phyloP scores from a whole-genome alignment of 2,797 vertebrate species.

The Melanotaenia trifasciata region DNA sequence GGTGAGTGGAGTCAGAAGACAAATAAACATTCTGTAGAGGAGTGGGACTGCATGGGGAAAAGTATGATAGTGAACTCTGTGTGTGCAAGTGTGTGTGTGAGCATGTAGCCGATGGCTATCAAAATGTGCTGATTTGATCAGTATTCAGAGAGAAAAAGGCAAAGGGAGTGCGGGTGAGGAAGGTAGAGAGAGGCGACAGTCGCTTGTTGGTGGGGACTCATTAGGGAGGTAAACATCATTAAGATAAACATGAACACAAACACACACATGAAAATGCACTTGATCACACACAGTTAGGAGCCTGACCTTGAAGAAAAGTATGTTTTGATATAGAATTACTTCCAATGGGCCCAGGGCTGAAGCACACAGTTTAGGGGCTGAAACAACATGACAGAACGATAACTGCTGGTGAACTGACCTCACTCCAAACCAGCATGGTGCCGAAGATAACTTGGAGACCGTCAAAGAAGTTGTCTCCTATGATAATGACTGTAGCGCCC shows the following conservation, averaged over 20 bases:
- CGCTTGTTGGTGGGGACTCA: slow-evolving; percentile 60
- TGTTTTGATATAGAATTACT: slow-evolving; percentile 70
- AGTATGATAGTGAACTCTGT: slow-evolving; percentile 56
- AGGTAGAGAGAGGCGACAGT: slow-evolving; percentile 33
- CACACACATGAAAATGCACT: slow-evolving; percentile 34
- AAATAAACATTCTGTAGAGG: slow-evolving; percentile 78
- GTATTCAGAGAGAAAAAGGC: slow-evolving; percentile 54
- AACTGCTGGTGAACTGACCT: slow-evolving; percentile 85
- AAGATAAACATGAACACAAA: slow-evolving; percentile 58
- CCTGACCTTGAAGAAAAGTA: slow-evolving; percentile 56
- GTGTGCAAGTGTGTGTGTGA: slow-evolving; percentile 48
- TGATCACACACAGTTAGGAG: slow-evolving; percentile 58
- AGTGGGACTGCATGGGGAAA: slow-evolving; percentile 58
- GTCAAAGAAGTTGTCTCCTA: slow-evolving; percentile 99
- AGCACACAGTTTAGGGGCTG: slow-evolving; percentile 49
- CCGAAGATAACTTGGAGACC: slow-evolving; percentile 99
- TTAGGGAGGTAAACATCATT: slow-evolving; percentile 69
- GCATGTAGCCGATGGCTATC: slow-evolving; percentile 62
- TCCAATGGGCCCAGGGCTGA: slow-evolving; percentile 52
- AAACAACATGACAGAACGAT: slow-evolving; percentile 55
- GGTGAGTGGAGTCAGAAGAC: slow-evolving; percentile 79
- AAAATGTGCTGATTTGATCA: slow-evolving; percentile 68
- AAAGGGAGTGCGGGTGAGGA: slow-evolving; percentile 53
- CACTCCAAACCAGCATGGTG: slow-evolving; percentile 99
- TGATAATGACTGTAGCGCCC: slow-evolving; percentile 98